Conservation (phyloP, 2,797 vertebrate genomes). For the Myotis vivesi region DNA sequence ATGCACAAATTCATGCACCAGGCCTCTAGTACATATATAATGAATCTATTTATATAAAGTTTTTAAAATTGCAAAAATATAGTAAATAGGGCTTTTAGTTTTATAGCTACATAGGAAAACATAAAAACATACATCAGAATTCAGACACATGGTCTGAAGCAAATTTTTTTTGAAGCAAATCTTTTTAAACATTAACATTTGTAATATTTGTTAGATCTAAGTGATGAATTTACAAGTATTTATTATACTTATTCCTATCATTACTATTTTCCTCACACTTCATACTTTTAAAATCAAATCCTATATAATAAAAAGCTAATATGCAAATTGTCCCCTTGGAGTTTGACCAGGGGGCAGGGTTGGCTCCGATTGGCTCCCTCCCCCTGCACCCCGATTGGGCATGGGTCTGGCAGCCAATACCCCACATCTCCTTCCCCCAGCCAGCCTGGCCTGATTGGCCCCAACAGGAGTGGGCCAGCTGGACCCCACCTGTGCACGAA, state of each 20-base stretch:
- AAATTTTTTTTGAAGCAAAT: constrained; percentile 22
- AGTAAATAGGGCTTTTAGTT: background rate
- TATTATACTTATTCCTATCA: background rate
- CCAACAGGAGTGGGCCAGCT: no score
- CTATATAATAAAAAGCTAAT: no score
- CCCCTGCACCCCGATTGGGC: fast-evolving
- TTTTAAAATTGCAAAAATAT: background rate
- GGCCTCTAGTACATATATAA: background rate
- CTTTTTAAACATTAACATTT: constrained; percentile 20
- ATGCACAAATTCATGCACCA: no score
- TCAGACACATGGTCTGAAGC: background rate
- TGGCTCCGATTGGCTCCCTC: no score
- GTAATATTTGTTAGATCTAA: background rate
- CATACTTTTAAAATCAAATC: constrained; percentile 17
- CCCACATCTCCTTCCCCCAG: no score
- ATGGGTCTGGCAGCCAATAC: no score
- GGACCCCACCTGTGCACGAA: no score
- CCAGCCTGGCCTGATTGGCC: no score
- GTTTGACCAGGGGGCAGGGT: no score
- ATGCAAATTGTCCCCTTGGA: no score
- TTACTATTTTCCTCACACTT: background rate
- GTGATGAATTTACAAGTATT: background rate
- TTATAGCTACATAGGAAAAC: background rate
- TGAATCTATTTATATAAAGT: background rate
- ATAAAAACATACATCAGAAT: background rate